Evolutionary conservation across 2,797 vertebrate genomes (phyloP).

Genomic region (Poecilia velifera): DNA sequence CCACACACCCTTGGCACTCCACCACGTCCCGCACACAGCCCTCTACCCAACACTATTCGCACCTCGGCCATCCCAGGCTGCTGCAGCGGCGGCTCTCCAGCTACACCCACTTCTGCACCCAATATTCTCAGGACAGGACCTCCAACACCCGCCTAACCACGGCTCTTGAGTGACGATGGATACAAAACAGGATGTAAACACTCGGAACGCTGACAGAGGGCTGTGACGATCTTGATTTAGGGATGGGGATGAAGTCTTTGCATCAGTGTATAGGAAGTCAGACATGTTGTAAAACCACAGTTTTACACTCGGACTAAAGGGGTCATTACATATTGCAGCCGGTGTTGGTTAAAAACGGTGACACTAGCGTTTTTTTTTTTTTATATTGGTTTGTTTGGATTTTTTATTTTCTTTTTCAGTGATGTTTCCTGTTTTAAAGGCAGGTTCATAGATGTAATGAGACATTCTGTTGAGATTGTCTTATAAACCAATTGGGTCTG

Average conservation of each 20-base stretch:
- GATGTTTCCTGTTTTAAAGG: conserved; percentile 32
- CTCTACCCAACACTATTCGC: conserved; percentile 95
- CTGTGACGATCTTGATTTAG: conserved; percentile 15
- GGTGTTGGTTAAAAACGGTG: conserved; percentile 22
- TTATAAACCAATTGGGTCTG: conserved; percentile 33
- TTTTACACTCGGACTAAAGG: conserved; percentile 24
- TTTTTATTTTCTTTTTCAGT: conserved; percentile 10
- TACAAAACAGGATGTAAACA: conserved; percentile 36
- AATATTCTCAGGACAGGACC: conserved; percentile 99
- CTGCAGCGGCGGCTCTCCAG: conserved; percentile 92
- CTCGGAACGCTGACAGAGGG: conserved; percentile 29
- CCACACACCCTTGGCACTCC: conserved; percentile 92
- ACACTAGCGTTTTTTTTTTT: conserved; percentile 56
- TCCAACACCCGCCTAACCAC: conserved; percentile 97
- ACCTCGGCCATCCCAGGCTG: conserved; percentile 86
- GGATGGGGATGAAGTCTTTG: conserved; percentile 42
- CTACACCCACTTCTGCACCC: conserved; percentile 97
- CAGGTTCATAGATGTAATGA: conserved; percentile 34
- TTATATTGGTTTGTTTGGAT: conserved; percentile 39
- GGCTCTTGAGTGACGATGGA: conserved; percentile 86
- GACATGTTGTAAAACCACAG: conserved; percentile 30
- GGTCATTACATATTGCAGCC: conserved; percentile 59
- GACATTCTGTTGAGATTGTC: conserved; percentile 43
- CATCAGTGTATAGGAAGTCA: conserved; percentile 21
- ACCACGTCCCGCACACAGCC: conserved; percentile 91